Base-by-base conservation (phyloP, 2,113 vertebrate species). In the Syngnathus floridae region DNA sequence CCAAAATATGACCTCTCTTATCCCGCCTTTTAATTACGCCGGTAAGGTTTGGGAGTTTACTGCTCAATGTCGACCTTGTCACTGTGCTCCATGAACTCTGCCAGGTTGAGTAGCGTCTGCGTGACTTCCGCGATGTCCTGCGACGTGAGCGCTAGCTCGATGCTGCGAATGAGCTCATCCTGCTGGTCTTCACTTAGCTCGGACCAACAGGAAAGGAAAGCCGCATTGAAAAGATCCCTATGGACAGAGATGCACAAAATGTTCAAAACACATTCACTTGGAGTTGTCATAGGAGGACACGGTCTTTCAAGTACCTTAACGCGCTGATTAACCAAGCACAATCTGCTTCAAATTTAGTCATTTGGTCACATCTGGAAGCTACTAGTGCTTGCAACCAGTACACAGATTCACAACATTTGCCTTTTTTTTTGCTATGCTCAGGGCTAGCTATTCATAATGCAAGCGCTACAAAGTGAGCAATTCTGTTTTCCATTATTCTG, bases 11-110 rank as follows among this genome's bases (percentile, higher is more conserved):
- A 8, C 46, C 16, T 19, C 6, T 19, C 46, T 17, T 19, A n/a
- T n/a, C 46, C 17, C 17, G 17, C 46, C 38, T 7, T 14, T 21
- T n/a, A 48, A 65, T 17, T 38, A 12, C 10, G 10, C 21, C 8
- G 19, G 5, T 51, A 55, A 9, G 26, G 60, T 11, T 35, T 7
- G 57, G 49, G 38, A n/a, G 31, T 54, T 54, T 41, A n/a, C 41
- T 58, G 26, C 5, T 62, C 31, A 60, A 3, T 65, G 46, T 76
- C 66, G 21, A 99, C 97, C 95, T 98, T 98, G 88, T 99, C 97
- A 54, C 96, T 99, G 90, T 99, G 97, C 67, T 99, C 97, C 96
- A 99, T 99, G 87, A 99, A 99, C 73, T 99, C 97, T 0, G 97
- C 97, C 86, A 99, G 82, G 83, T 99, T 99, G 35, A 99, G 90